phyloP scores from a whole-genome alignment of 1,140 invertebrate genomes.

The Drosophila hydei region DNA sequence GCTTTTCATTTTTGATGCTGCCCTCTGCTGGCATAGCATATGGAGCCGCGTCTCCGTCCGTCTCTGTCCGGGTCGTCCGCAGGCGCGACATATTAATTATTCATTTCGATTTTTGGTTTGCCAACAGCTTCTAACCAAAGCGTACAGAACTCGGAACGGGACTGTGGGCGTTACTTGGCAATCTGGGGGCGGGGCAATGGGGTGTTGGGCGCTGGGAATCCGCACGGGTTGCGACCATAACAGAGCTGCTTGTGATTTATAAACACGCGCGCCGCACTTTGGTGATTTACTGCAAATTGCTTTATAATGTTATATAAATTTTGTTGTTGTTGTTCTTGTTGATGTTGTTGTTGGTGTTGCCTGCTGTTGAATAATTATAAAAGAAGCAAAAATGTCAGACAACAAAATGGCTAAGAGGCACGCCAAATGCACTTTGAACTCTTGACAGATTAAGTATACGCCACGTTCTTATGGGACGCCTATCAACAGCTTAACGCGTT shows the following conservation, averaged over 20 bases:
- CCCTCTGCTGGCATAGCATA: constrained; percentile 24
- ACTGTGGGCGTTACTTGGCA: background rate
- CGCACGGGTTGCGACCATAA: constrained; percentile 27
- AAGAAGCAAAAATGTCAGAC: constrained; percentile 31
- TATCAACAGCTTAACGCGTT: constrained; percentile 26
- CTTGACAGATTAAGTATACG: constrained; percentile 54
- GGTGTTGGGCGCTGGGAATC: constrained; percentile 16
- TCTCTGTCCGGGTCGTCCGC: constrained; percentile 40
- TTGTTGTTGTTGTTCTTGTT: constrained; percentile 43
- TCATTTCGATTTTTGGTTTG: constrained; percentile 77
- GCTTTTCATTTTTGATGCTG: constrained; percentile 14
- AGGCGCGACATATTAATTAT: constrained; percentile 82
- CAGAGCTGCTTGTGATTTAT: constrained; percentile 70
- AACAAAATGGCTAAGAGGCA: constrained; percentile 15
- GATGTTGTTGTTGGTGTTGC: constrained; percentile 40
- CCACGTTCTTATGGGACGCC: constrained; percentile 5
- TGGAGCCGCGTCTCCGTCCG: constrained; percentile 50
- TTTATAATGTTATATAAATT: constrained; percentile 82
- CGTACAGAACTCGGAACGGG: background rate
- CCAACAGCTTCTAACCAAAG: constrained; percentile 48
- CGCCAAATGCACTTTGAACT: constrained; percentile 40
- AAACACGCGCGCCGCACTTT: constrained; percentile 75
- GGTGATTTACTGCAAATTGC: constrained; percentile 81
- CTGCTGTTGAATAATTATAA: constrained; percentile 71
- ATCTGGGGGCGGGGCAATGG: background rate